A percentile compares a stretch with the other conserved stretches of the same genome.
Evolutionary conservation across 2,797 vertebrate genomes (phyloP).

Genomic region (Microchirus variegatus): DNA sequence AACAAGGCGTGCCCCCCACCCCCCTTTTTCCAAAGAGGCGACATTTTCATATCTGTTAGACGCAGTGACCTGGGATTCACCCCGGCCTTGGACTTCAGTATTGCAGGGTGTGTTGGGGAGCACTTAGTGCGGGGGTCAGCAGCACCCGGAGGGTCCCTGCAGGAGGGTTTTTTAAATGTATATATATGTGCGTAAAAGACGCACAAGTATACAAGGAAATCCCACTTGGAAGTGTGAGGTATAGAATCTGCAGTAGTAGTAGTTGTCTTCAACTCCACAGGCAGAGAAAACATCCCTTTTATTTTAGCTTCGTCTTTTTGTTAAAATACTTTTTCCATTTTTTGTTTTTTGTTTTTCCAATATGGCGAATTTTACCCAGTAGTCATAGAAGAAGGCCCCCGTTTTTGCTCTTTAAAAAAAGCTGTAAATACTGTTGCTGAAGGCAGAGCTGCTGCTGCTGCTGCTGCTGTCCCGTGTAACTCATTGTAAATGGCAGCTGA

Average conservation of each 20-base stretch:
- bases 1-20: conserved; percentile 93
- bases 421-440: conserved; percentile 35
- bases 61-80: conserved; percentile 98
- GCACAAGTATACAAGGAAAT: conserved; percentile 35
- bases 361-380: neutral
- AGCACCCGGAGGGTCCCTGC: conserved; percentile 59
- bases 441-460: conserved; percentile 17
- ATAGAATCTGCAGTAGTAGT: conserved; percentile 4
- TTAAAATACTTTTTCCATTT: neutral
- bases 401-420: conserved; percentile 15
- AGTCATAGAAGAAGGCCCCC: conserved; percentile 4
- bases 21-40: conserved; percentile 86
- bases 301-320: conserved; percentile 9
- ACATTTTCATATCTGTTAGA: conserved; percentile 99
- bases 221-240: conserved; percentile 12
- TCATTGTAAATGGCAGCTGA: conserved; percentile 64
- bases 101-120: conserved; percentile 85
- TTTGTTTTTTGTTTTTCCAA: neutral
- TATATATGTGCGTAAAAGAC: conserved; percentile 42
- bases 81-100: conserved; percentile 99
- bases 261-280: neutral
- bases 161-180: conserved; percentile 26
- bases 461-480: conserved; percentile 42
- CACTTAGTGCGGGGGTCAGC: conserved; percentile 86
- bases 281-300: neutral